Evolutionary conservation across 2,888 invertebrate species (phyloP).

Genomic region (Nephrotoma flavescens): DNA sequence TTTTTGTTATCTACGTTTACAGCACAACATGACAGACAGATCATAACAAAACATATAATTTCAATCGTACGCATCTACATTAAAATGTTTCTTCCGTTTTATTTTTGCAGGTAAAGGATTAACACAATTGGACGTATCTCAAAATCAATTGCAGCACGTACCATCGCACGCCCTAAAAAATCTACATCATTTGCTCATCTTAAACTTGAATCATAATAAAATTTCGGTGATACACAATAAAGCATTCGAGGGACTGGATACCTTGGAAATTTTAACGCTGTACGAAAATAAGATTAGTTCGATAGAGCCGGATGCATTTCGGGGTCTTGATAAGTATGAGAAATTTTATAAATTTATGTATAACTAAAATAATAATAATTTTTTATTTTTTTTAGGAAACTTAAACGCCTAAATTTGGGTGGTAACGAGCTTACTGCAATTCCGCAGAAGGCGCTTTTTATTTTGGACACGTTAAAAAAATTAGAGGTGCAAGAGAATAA

Average conservation of each 20-base stretch:
- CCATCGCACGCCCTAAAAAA: constrained; percentile 68
- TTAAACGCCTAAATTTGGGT: constrained; percentile 72
- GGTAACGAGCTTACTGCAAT: constrained; percentile 64
- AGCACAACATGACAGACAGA: background rate
- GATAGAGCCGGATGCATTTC: constrained; percentile 70
- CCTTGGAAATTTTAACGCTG: constrained; percentile 70
- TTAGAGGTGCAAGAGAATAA: constrained; percentile 80
- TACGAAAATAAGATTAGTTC: constrained; percentile 72
- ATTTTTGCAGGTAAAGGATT: constrained; percentile 56
- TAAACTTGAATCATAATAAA: constrained; percentile 81
- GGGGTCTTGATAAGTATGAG: constrained; percentile 68
- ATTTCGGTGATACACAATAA: constrained; percentile 62
- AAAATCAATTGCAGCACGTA: constrained; percentile 65
- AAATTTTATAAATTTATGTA: background rate
- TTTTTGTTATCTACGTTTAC: background rate
- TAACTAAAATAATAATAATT: too few relatives aligned
- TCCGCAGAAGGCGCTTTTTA: constrained; percentile 67
- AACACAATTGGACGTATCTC: constrained; percentile 76
- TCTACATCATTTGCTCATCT: constrained; percentile 66
- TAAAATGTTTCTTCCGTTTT: background rate
- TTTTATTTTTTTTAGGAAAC: constrained; percentile 40
- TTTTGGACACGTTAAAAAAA: constrained; percentile 66
- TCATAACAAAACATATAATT: too few relatives aligned
- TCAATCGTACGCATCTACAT: too few relatives aligned
- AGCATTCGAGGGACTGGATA: constrained; percentile 76